Percentiles rank a stretch among this genome's conserved stretches.
Evolutionary conservation across 2,888 invertebrate genomes (phyloP).

Genomic region (Eupithecia inturbata): DNA sequence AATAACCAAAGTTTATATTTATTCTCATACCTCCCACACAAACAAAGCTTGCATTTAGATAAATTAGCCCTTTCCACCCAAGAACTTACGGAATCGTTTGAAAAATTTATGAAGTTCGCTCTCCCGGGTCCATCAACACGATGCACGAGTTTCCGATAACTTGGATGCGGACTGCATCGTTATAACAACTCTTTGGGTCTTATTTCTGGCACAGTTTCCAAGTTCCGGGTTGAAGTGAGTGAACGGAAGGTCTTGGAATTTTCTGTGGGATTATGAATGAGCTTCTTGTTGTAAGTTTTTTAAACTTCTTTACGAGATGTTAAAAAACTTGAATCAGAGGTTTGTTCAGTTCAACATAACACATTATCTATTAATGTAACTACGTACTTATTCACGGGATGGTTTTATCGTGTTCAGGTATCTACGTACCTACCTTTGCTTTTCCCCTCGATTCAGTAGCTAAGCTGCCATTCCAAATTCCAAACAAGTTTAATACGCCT

Average conservation of each 20-base stretch:
- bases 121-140: conserved; percentile 38
- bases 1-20: neutral
- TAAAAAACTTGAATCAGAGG: no score
- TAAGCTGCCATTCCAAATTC: neutral
- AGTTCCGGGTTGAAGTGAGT: neutral
- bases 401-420: no score
- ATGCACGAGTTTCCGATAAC: conserved; percentile 43
- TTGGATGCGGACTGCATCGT: conserved; percentile 35
- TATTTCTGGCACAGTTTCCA: conserved; percentile 22
- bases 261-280: neutral
- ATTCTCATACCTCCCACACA: neutral
- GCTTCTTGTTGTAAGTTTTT: neutral
- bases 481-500: neutral
- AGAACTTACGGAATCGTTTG: conserved; percentile 6
- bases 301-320: neutral
- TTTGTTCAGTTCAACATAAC: no score
- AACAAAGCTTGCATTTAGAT: neutral
- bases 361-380: no score
- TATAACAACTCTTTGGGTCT: conserved; percentile 30
- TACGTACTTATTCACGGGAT: no score
- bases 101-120: conserved; percentile 38
- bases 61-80: neutral
- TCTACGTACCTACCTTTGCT: no score
- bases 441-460: neutral
- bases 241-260: neutral